Conservation (phyloP, 2,113 vertebrate genomes). For the Microcebus ravelobensis region DNA sequence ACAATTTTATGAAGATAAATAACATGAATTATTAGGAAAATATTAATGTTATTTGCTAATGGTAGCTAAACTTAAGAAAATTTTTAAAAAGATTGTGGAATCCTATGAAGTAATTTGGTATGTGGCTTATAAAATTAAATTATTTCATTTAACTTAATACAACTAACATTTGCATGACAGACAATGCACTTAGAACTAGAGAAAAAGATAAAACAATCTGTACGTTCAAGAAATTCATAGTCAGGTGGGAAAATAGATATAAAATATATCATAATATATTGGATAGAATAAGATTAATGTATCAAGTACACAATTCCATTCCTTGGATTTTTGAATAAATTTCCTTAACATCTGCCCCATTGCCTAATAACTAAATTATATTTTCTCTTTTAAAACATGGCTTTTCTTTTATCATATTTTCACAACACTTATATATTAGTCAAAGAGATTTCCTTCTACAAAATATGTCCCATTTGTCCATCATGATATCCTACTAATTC, state of each 20-base stretch:
- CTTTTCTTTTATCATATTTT: constrained; percentile 61
- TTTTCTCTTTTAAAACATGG: constrained; percentile 43
- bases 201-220: constrained; percentile 23
- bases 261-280: constrained; percentile 21
- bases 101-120: not conserved
- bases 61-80: not conserved
- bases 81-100: not conserved
- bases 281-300: not conserved
- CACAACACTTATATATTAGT: constrained; percentile 33
- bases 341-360: not conserved
- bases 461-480: constrained; percentile 55
- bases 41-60: constrained; percentile 23
- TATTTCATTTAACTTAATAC: constrained; percentile 30
- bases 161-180: not conserved
- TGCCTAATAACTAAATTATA: constrained; percentile 26
- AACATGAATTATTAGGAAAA: constrained; percentile 15
- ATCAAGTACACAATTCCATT: not conserved
- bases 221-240: not conserved
- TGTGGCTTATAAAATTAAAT: not conserved
- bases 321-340: constrained; percentile 31
- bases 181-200: not conserved
- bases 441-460: constrained; percentile 54
- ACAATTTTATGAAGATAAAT: not conserved
- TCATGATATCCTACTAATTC: constrained; percentile 62
- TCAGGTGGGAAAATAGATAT: not conserved